Conservation (phyloP, 37 sponge, comb jelly and placozoan genomes). For the Haliclona indistincta region DNA sequence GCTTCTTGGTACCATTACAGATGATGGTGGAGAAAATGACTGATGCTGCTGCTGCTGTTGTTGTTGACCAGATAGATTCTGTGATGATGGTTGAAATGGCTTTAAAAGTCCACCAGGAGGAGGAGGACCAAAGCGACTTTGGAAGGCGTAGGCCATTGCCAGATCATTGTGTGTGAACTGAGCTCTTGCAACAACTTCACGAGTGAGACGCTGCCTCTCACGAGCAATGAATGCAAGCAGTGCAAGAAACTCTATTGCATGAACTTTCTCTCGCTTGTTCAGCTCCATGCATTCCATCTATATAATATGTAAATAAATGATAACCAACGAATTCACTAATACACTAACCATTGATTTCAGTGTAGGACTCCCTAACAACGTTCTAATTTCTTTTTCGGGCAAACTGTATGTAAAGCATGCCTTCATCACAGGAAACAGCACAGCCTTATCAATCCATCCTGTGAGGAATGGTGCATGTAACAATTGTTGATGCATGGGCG, state of each 20-base stretch:
- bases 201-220: conserved; percentile 35
- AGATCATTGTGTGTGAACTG: conserved; percentile 61
- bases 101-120: background rate
- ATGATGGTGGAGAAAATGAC: background rate
- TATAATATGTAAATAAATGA: background rate
- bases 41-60: background rate
- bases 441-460: conserved; percentile 70
- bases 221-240: conserved; percentile 70
- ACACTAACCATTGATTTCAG: conserved; percentile 48
- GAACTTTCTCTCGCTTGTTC: conserved; percentile 61
- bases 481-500: background rate
- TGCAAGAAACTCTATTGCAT: conserved; percentile 75
- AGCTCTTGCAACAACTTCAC: background rate
- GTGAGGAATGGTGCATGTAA: background rate
- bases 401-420: conserved; percentile 35
- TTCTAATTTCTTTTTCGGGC: conserved; percentile 38
- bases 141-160: conserved; percentile 68
- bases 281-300: conserved; percentile 67
- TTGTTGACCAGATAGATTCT: background rate
- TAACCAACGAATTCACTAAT: background rate
- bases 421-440: conserved; percentile 64
- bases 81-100: too few species aligned
- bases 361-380: conserved; percentile 26
- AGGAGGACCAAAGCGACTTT: conserved; percentile 23
- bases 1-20: background rate